phyloP scores from a whole-genome alignment of 2,888 invertebrate genomes.

The Neuroscelio doddi region DNA sequence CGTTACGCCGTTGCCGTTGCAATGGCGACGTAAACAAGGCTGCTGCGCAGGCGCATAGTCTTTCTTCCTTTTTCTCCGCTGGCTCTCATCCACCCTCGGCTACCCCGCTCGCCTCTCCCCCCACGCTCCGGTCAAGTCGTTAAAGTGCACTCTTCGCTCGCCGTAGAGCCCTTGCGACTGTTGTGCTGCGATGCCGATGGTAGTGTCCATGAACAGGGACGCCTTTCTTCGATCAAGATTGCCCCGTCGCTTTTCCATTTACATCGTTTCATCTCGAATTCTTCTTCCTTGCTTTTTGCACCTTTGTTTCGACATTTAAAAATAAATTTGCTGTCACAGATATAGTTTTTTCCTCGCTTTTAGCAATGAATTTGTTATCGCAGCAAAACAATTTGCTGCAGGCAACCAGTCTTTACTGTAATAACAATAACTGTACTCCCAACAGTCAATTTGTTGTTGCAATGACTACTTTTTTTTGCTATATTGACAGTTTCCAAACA shows the following conservation, averaged over 20 bases:
- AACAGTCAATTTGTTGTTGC: too few relatives aligned
- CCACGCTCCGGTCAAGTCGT: slow-evolving; percentile 1
- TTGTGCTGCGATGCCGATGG: slow-evolving; percentile 26
- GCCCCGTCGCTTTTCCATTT: slow-evolving; percentile 22
- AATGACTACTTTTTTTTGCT: too few relatives aligned
- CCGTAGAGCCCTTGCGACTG: slow-evolving; percentile 32
- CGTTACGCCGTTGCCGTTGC: slow-evolving; percentile 39
- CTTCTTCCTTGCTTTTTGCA: neutral
- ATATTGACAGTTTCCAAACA: too few relatives aligned
- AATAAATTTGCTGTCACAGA: slow-evolving; percentile 47
- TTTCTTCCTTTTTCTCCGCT: slow-evolving; percentile 14
- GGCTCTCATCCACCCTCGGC: slow-evolving; percentile 20
- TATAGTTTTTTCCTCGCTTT: too few relatives aligned
- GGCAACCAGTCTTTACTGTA: too few relatives aligned
- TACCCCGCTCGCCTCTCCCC: slow-evolving; percentile 11
- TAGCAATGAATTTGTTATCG: too few relatives aligned
- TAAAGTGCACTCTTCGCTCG: slow-evolving; percentile 4
- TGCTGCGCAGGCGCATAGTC: slow-evolving; percentile 59
- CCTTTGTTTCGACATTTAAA: neutral
- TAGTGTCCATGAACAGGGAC: slow-evolving; percentile 1
- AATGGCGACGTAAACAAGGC: slow-evolving; percentile 67
- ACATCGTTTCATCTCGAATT: neutral
- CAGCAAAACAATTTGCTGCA: too few relatives aligned
- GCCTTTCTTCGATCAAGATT: slow-evolving; percentile 35
- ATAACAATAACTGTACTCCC: too few relatives aligned